Conservation (phyloP, 1,140 invertebrate genomes). For the Drosophila pseudoananassae region DNA sequence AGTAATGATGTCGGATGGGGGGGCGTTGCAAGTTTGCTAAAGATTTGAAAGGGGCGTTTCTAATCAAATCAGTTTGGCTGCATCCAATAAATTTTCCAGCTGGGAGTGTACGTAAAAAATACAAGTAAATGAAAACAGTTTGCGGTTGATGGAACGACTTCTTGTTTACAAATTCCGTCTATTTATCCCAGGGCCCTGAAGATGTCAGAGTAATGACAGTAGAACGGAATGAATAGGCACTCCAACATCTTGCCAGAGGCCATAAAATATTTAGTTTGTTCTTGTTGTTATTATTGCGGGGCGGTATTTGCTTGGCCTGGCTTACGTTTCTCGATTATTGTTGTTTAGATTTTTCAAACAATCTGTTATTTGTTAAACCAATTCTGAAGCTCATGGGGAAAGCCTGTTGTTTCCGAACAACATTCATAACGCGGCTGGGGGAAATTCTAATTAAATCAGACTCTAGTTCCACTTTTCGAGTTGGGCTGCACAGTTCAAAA, state of each 20-base stretch:
- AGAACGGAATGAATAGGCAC: constrained; percentile 28
- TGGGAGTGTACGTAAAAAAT: constrained; percentile 5
- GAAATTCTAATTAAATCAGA: constrained; percentile 68
- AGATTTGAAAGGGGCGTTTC: constrained; percentile 72
- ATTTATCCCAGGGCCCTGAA: constrained; percentile 29
- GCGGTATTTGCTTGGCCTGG: background rate
- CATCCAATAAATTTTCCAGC: constrained; percentile 71
- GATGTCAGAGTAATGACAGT: background rate
- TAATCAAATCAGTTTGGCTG: constrained; percentile 78
- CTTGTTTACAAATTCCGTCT: constrained; percentile 56
- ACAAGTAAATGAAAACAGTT: constrained; percentile 58
- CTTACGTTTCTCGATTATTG: constrained; percentile 1
- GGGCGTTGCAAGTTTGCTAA: constrained; percentile 53
- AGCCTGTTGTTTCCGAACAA: constrained; percentile 27
- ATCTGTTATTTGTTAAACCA: background rate
- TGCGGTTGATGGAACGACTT: constrained; percentile 55
- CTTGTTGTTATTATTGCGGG: background rate
- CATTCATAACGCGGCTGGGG: constrained; percentile 52
- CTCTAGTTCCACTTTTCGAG: constrained; percentile 29
- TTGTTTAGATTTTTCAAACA: constrained; percentile 1
- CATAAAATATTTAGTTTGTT: constrained; percentile 10
- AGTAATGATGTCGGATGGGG: constrained; percentile 8
- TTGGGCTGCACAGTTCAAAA: constrained; percentile 55
- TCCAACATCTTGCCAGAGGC: constrained; percentile 1
- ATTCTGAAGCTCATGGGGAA: background rate